A percentile compares a stretch with the other conserved stretches of the same genome.
These are phyloP conservation scores for Chiridota heheva DNA, from an alignment of 35 echinoderm and acorn worm genomes.

Conservation along the genomic window DNA sequence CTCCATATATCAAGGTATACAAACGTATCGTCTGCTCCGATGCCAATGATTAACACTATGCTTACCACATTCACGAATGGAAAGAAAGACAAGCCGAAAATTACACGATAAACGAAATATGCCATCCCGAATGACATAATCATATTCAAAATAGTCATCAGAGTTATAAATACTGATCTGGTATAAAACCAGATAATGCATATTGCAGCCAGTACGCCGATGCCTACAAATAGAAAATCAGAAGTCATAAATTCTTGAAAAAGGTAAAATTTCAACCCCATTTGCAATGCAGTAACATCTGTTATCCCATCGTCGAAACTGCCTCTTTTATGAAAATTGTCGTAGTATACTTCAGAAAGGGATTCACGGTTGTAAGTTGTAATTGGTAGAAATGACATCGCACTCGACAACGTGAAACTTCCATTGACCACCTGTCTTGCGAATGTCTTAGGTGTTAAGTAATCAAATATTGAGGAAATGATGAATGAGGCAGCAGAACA, in stretches of 20 bases:
- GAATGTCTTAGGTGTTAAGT: conserved; percentile 41
- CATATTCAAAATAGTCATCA: conserved; percentile 48
- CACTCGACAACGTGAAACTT: too few species aligned
- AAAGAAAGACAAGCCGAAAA: conserved; percentile 42
- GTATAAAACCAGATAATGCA: conserved; percentile 54
- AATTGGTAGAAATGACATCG: conserved; percentile 16
- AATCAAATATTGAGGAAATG: conserved; percentile 66
- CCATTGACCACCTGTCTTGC: too few species aligned
- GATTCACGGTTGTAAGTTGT: not conserved
- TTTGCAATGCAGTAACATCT: too few species aligned
- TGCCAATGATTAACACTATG: conserved; percentile 28
- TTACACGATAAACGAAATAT: conserved; percentile 46
- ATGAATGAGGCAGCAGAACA: conserved; percentile 37
- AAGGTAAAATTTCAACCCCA: conserved; percentile 18
- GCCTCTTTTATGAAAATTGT: conserved; percentile 35
- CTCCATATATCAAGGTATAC: conserved; percentile 61
- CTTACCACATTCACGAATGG: conserved; percentile 47
- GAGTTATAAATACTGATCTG: conserved; percentile 47
- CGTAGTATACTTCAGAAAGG: conserved; percentile 32
- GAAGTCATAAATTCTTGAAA: conserved; percentile 4
- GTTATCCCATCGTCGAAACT: not conserved
- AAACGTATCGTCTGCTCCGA: conserved; percentile 61
- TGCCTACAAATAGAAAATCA: not conserved
- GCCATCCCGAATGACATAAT: conserved; percentile 30
- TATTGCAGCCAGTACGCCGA: not conserved